These are phyloP conservation scores for Cantharis flavilabris DNA, from an alignment of 2,888 invertebrate species.

Conservation along the genomic window DNA sequence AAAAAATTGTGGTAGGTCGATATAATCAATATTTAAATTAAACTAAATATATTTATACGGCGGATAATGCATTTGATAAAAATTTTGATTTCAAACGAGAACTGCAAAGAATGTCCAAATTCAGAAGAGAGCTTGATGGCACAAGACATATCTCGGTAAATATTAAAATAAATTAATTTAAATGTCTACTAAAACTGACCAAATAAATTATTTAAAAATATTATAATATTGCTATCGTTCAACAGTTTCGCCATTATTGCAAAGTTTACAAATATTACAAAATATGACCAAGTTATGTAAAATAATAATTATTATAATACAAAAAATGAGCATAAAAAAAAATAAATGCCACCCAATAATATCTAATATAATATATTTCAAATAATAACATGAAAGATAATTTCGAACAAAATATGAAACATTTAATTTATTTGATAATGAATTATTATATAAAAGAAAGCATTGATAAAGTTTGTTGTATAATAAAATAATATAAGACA, in stretches of 20 bases:
- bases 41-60: too few species aligned
- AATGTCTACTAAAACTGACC: not conserved
- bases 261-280: not conserved
- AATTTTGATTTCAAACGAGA: too few species aligned
- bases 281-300: not conserved
- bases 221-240: not conserved
- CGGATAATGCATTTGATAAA: too few species aligned
- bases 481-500: slow-evolving; percentile 13
- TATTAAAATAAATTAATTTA: not conserved
- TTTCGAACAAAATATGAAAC: not conserved
- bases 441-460: not conserved
- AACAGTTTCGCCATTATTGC: not conserved
- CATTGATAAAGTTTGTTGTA: not conserved
- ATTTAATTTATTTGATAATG: not conserved
- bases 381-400: not conserved
- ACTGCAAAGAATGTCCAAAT: too few species aligned
- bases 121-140: too few species aligned
- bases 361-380: not conserved
- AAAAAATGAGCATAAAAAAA: not conserved
- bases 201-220: not conserved
- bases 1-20: too few species aligned
- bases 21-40: too few species aligned
- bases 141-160: not conserved
- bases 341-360: not conserved
- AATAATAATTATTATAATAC: not conserved